Evolutionary conservation across 2,113 vertebrate species (phyloP).

Genomic region (Hyaena hyaena): DNA sequence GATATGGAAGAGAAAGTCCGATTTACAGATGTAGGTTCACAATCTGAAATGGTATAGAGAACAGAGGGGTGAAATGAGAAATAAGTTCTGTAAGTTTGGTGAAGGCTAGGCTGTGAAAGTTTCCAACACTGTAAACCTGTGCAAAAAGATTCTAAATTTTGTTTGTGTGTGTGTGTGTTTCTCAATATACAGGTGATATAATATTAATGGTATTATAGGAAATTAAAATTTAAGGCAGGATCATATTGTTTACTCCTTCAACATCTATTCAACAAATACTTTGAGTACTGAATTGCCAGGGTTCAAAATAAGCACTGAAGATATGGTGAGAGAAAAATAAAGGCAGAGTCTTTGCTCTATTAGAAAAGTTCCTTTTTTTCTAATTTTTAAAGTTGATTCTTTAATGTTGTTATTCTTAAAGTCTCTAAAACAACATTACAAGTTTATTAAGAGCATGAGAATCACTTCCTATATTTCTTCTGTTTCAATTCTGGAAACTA

Average conservation of each 20-base stretch:
- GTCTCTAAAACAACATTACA: not conserved
- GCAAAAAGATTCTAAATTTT: not conserved
- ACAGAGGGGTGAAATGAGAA: not conserved
- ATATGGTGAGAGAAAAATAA: not conserved
- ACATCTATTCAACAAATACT: not conserved
- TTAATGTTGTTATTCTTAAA: conserved; percentile 2
- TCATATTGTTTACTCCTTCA: not conserved
- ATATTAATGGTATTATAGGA: not conserved
- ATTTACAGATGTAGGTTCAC: too few species aligned
- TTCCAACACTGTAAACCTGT: not conserved
- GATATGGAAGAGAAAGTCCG: not conserved
- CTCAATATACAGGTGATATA: not conserved
- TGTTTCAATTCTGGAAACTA: not conserved
- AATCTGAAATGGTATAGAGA: not conserved
- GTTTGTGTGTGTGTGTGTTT: not conserved
- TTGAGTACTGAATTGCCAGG: conserved; percentile 24
- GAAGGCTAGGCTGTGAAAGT: not conserved
- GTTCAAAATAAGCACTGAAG: not conserved
- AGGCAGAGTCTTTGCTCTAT: not conserved
- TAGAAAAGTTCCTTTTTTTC: not conserved
- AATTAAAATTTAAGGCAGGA: not conserved
- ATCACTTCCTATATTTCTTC: not conserved
- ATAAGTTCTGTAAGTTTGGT: not conserved
- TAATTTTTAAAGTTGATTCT: not conserved
- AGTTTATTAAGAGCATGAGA: not conserved